Evolutionary conservation across 2,113 vertebrate genomes (phyloP), one percentile per base, ranked within the genome.

Genomic region (Syngnathus floridae): DNA sequence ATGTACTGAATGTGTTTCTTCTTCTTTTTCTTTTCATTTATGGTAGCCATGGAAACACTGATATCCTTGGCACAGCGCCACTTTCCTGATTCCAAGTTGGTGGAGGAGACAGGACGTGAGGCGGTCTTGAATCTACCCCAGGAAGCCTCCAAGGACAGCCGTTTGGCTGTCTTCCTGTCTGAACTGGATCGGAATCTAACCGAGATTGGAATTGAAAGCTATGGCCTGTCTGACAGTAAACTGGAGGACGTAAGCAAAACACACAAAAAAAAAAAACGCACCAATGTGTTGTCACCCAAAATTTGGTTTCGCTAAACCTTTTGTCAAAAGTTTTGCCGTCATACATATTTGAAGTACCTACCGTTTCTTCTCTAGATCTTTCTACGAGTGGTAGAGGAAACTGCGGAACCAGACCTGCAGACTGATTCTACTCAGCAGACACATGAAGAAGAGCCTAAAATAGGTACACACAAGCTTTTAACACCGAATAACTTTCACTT

Each of bases 171-270:
- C 12, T 91, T 97, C 26, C 90, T 98, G 80, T 67, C 5, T 0
- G 90, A 93, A 66, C 86, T 97, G 79, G 94, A 98, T 0, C 35
- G 56, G 1, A 88, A 8, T 17, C 86, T 93, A 70, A 59, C 13
- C 0, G 90, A 93, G 0, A 76, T 96, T 66, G 91, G 92, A 40
- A 72, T 95, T 58, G 79, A 85, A 16, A 88, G 93, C 87, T 97
- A 95, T 0, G 93, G 93, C 37, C 88, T 96, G 71, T 94, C 94
- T 0, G 92, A 96, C 84, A 94, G 93, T 81, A 92, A 90, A 8
- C 88, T 97, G 37, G 93, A 97, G 74, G 94, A 98, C 92, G 95
- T 94, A 62, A 78, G 69, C 1, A 35, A 22, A 22, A 22, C 21
- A 0, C 21, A 7, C 1, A n/a, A 52, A 12, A 10, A n/a, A 52